Conservation (phyloP, 2,888 invertebrate genomes). For the Plebejus argus region DNA sequence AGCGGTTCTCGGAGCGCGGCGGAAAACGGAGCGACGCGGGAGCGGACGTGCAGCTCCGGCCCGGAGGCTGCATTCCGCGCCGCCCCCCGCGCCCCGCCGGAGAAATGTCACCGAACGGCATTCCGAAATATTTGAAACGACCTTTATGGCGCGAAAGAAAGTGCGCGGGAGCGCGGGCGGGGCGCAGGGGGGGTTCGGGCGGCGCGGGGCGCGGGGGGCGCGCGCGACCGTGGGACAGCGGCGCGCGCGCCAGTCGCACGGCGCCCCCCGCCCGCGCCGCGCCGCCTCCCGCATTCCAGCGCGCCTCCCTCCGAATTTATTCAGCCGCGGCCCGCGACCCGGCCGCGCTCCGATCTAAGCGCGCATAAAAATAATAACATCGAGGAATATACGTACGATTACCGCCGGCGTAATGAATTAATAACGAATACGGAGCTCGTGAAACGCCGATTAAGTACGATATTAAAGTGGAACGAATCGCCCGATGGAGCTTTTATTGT, state of each 20-base stretch:
- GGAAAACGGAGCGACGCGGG: conserved; percentile 27
- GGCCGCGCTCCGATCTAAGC: conserved; percentile 36
- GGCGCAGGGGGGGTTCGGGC: conserved; percentile 78
- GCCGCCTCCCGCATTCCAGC: conserved; percentile 71
- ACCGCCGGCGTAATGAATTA: background rate
- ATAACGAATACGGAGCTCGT: background rate
- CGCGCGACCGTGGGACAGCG: conserved; percentile 85
- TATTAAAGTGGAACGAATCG: conserved; percentile 14
- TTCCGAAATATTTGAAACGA: conserved; percentile 81
- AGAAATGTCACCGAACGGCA: conserved; percentile 80
- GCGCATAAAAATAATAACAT: conserved; percentile 31
- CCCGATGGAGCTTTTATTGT: background rate
- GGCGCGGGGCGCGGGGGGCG: conserved; percentile 78
- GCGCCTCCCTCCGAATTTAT: conserved; percentile 78
- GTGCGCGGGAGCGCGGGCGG: conserved; percentile 64
- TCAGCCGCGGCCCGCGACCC: conserved; percentile 74
- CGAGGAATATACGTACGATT: conserved; percentile 15
- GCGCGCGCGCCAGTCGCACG: conserved; percentile 80
- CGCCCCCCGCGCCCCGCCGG: conserved; percentile 61
- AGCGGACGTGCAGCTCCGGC: conserved; percentile 39
- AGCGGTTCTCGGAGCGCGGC: conserved; percentile 33
- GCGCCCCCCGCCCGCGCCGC: conserved; percentile 69
- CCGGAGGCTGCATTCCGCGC: conserved; percentile 66
- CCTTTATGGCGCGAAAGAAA: conserved; percentile 82
- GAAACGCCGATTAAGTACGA: conserved; percentile 6